phyloP scores from a whole-genome alignment of 2,888 invertebrate genomes.

The Mythimna ferrago region DNA sequence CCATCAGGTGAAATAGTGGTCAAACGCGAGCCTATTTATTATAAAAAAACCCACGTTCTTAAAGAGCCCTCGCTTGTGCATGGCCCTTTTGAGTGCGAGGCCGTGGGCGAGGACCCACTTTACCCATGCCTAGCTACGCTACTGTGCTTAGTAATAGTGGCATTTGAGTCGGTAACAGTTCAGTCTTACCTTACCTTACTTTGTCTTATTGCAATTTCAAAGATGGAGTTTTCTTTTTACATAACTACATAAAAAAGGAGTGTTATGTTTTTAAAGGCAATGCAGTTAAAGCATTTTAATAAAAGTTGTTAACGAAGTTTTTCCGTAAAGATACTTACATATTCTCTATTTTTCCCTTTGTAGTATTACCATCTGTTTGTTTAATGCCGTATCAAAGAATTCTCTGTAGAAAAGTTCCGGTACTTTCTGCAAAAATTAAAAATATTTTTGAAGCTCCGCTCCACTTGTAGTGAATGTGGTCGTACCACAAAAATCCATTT shows the following conservation, averaged over 20 bases:
- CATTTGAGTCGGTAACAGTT: slow-evolving; percentile 29
- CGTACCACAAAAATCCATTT: slow-evolving; percentile 63
- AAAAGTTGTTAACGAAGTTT: slow-evolving; percentile 56
- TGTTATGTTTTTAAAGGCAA: slow-evolving; percentile 30
- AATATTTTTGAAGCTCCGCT: slow-evolving; percentile 19
- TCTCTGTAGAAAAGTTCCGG: neutral
- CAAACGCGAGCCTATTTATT: no score
- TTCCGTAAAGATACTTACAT: slow-evolving; percentile 31
- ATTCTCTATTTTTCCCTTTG: slow-evolving; percentile 26
- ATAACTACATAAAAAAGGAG: no score
- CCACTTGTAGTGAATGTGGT: slow-evolving; percentile 8
- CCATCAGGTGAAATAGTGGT: no score
- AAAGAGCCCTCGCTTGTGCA: no score
- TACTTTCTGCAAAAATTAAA: slow-evolving; percentile 23
- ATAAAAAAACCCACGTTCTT: no score
- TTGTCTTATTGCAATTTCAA: slow-evolving; percentile 38
- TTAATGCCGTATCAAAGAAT: slow-evolving; percentile 30
- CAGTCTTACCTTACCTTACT: slow-evolving; percentile 42
- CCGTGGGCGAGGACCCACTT: no score
- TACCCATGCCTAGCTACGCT: no score
- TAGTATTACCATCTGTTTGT: slow-evolving; percentile 39
- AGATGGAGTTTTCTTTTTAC: slow-evolving; percentile 39
- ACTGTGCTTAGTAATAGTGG: slow-evolving; percentile 23
- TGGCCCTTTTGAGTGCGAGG: no score
- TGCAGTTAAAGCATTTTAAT: slow-evolving; percentile 56